A percentile compares a stretch with the other conserved stretches of the same genome.
Evolutionary conservation across 2,888 invertebrate species (phyloP).

Genomic region (Meta bourneti): DNA sequence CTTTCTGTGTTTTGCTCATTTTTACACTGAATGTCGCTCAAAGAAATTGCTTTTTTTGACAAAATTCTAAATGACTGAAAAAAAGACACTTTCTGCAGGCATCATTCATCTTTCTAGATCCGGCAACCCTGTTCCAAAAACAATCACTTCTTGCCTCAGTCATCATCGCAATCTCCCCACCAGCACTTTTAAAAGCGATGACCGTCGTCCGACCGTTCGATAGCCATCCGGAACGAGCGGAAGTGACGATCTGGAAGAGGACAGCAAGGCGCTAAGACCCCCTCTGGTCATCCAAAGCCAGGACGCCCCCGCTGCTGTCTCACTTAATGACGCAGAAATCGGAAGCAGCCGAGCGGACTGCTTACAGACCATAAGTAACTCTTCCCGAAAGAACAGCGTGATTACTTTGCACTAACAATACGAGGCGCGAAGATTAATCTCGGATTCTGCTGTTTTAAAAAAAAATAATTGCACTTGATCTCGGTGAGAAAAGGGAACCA

Average conservation of each 20-base stretch:
- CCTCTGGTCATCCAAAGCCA: neutral
- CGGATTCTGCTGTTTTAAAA: neutral
- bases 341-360: slow-evolving; percentile 32
- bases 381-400: slow-evolving; percentile 34
- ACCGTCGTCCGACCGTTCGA: neutral
- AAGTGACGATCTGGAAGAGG: slow-evolving; percentile 5
- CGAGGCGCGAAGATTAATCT: neutral
- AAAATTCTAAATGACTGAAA: no score
- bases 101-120: no score
- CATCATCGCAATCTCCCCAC: neutral
- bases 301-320: neutral
- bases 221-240: neutral
- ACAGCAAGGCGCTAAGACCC: slow-evolving; percentile 18
- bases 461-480: no score
- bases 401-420: neutral
- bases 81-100: no score
- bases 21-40: no score
- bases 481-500: no score
- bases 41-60: no score
- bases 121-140: neutral
- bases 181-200: neutral
- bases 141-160: neutral
- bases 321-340: slow-evolving; percentile 62
- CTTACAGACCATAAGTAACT: slow-evolving; percentile 44
- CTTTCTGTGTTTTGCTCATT: no score